Evolutionary conservation across 53 echinoderm and acorn worm species (phyloP).

Genomic region (Zoroaster sp.): DNA sequence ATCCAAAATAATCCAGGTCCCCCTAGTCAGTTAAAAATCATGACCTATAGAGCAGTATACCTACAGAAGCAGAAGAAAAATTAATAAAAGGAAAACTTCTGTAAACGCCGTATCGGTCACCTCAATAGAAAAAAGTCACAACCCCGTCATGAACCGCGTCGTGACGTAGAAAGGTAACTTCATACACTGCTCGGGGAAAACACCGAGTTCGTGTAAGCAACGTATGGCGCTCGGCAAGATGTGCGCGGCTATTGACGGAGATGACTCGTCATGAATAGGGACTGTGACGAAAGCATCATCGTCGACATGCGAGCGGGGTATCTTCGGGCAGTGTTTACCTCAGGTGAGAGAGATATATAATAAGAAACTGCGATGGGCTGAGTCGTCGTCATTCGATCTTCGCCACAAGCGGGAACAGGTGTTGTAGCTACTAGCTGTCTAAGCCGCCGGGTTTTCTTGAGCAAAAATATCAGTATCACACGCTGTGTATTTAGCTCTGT

Average conservation of each 20-base stretch:
- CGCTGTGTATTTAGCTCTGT: conserved; percentile 30
- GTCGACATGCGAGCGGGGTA: neutral
- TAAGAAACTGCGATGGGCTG: conserved; percentile 1
- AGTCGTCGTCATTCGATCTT: conserved; percentile 41
- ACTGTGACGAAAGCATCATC: conserved; percentile 30
- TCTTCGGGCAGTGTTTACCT: neutral
- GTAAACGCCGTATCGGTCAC: neutral
- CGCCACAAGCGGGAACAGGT: conserved; percentile 34
- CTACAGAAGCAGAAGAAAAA: neutral
- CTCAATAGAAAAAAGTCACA: neutral
- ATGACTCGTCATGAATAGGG: neutral
- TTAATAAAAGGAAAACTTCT: neutral
- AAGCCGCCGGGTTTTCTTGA: conserved; percentile 39
- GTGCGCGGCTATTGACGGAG: conserved; percentile 28
- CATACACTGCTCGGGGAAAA: neutral
- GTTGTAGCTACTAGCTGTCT: conserved; percentile 24
- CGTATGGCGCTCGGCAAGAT: neutral
- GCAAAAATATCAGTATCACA: neutral
- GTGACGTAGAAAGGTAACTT: conserved; percentile 33
- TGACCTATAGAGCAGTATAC: neutral
- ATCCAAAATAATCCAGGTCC: conserved; percentile 8
- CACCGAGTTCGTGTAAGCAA: neutral
- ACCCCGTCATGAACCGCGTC: neutral
- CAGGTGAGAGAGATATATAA: conserved; percentile 24
- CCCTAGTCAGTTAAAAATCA: neutral